Base-by-base conservation (phyloP, 2,113 vertebrate genomes). In the Nerophis ophidion region DNA sequence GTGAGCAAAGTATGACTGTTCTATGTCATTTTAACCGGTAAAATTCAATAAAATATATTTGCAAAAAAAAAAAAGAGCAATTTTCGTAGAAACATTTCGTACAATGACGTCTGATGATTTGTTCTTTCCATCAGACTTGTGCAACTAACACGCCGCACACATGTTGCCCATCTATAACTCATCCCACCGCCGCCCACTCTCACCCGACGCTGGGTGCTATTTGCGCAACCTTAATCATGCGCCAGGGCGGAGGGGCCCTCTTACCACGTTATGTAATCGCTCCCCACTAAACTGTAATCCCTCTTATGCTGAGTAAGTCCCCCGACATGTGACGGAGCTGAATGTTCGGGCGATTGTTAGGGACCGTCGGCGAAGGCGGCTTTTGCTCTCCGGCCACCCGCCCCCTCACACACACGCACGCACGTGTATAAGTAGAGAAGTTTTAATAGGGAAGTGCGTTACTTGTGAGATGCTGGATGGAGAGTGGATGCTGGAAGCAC, bases 261-360 rank as follows among this genome's bases (percentile, higher is more conserved):
- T 80, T 67, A 66, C 58, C 57, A 56, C 5, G 68, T 88, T 82
- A 77, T 45, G 67, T 63, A 84, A 88, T 65, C 4, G 57, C 70
- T 77, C 77, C 77, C 71, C 70, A 64, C 71, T 76, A 71, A 47
- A 48, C 53, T 50, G 46, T 82, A 85, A 88, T 84, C 83, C 81
- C 61, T 67, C 70, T 84, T 79, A 82, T 36, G 64, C 79, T 61
- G 60, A 83, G 62, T 69, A 68, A 80, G 68, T 60, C 72, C 67
- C 64, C 80, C 74, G 12, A 44, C 75, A 81, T 82, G 80, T 86
- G 84, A 86, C 8, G 11, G 44, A 16, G 70, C 63, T 70, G 38
- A 74, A 68, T 58, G 48, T 45, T 14, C 59, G 66, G 66, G 72
- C 59, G 59, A 40, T 67, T 73, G 66, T 44, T 61, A 4, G 48